These are phyloP conservation scores for Eupeodes latifasciatus DNA, from an alignment of 2,888 invertebrate species.

Conservation along the genomic window DNA sequence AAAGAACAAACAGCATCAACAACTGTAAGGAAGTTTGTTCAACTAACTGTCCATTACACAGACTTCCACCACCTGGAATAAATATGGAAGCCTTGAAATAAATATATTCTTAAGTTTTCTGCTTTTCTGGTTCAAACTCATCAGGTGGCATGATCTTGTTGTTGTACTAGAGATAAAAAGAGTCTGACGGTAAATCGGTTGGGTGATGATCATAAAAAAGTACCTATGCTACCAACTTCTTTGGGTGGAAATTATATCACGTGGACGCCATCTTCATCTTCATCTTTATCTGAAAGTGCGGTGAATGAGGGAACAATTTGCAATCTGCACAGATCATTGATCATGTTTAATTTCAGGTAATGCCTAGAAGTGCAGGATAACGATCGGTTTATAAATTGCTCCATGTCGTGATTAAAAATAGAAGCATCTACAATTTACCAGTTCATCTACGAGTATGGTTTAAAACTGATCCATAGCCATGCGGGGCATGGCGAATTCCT, in stretches of 20 bases:
- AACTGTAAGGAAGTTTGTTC: constrained; percentile 62
- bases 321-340: constrained; percentile 76
- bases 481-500: not conserved
- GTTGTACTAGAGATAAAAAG: constrained; percentile 12
- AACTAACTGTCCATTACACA: constrained; percentile 65
- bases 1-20: constrained; percentile 41
- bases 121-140: not conserved
- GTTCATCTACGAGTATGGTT: constrained; percentile 25
- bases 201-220: constrained; percentile 19
- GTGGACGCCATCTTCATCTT: constrained; percentile 50
- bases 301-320: constrained; percentile 64
- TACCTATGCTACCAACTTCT: constrained; percentile 16
- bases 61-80: constrained; percentile 52
- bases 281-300: constrained; percentile 3
- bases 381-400: constrained; percentile 72
- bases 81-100: constrained; percentile 14
- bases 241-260: constrained; percentile 68
- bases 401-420: constrained; percentile 73
- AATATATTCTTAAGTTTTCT: constrained; percentile 2
- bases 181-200: constrained; percentile 1
- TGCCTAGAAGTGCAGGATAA: constrained; percentile 68
- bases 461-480: not conserved
- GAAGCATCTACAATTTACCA: constrained; percentile 35
- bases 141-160: not conserved
- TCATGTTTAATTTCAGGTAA: constrained; percentile 76